These are phyloP conservation scores for Pediacus dermestoides DNA, from an alignment of 2,888 invertebrate genomes.

Conservation along the genomic window DNA sequence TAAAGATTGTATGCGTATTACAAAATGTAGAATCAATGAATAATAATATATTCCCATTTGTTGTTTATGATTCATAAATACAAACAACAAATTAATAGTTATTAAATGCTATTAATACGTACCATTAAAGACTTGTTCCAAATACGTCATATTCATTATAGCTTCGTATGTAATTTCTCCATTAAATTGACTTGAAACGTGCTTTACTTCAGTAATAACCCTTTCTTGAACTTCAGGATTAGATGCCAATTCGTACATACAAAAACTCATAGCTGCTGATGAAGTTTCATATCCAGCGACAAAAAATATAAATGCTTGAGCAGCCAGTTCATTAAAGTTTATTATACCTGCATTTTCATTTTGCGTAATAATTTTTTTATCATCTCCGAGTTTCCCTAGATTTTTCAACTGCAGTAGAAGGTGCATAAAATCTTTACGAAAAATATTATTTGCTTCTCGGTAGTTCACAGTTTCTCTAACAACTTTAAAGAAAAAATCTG, in stretches of 20 bases:
- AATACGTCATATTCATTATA: conserved; percentile 24
- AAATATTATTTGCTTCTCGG: conserved; percentile 48
- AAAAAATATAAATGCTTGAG: conserved; percentile 31
- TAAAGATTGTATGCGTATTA: too few species aligned
- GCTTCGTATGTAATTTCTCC: conserved; percentile 25
- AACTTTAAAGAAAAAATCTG: conserved; percentile 49
- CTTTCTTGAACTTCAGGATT: conserved; percentile 24
- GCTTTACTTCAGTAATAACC: conserved; percentile 23
- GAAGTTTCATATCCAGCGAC: conserved; percentile 30
- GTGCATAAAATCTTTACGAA: conserved; percentile 56
- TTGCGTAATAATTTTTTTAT: conserved; percentile 10
- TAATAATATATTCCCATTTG: too few species aligned
- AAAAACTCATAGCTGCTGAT: conserved; percentile 26
- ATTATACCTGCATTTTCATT: conserved; percentile 9
- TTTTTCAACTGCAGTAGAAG: conserved; percentile 50
- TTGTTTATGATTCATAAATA: too few species aligned
- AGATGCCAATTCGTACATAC: conserved; percentile 20
- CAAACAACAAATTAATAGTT: too few species aligned
- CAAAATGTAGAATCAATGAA: too few species aligned
- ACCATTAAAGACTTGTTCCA: conserved; percentile 26
- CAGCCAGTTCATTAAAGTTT: conserved; percentile 23
- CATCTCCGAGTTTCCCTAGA: conserved; percentile 39
- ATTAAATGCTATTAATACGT: too few species aligned
- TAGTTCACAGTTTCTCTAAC: conserved; percentile 49
- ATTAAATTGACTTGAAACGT: conserved; percentile 20